These are phyloP conservation scores for Percopsis transmontana DNA, from an alignment of 2,113 vertebrate genomes.

Conservation along the genomic window DNA sequence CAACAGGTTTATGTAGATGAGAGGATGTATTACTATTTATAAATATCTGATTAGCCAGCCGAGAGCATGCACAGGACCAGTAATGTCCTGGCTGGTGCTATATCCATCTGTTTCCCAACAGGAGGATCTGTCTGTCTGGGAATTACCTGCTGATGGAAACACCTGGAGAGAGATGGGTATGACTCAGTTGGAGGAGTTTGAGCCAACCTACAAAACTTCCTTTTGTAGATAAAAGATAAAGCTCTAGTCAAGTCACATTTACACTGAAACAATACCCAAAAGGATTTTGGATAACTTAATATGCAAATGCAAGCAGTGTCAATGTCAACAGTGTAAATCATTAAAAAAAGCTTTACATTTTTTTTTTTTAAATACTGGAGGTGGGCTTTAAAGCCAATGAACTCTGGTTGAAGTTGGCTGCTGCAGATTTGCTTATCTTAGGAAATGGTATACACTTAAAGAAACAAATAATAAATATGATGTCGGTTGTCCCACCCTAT, in stretches of 20 bases:
- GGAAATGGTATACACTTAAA: too few relatives aligned
- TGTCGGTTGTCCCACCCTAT: too few relatives aligned
- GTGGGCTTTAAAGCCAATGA: too few relatives aligned
- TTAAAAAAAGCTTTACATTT: too few relatives aligned
- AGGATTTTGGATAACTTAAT: too few relatives aligned
- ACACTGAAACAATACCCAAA: too few relatives aligned
- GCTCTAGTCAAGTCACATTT: background rate
- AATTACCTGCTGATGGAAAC: conserved; percentile 67
- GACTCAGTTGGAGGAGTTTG: conserved; percentile 32
- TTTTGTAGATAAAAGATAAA: background rate
- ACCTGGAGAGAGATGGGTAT: conserved; percentile 53
- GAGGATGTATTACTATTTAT: conserved; percentile 47
- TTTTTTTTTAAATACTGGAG: too few relatives aligned
- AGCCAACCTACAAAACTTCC: background rate
- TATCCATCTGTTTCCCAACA: conserved; percentile 66
- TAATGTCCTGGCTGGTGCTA: conserved; percentile 50
- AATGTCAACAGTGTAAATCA: too few relatives aligned
- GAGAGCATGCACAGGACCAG: conserved; percentile 49
- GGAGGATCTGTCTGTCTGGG: conserved; percentile 66
- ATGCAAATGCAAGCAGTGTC: too few relatives aligned
- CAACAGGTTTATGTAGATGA: conserved; percentile 18
- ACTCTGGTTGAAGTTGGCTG: too few relatives aligned
- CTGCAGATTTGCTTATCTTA: too few relatives aligned
- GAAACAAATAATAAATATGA: too few relatives aligned
- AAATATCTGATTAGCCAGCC: conserved; percentile 58